Conservation (phyloP, 2,113 vertebrate species). For the Stercorarius parasiticus region DNA sequence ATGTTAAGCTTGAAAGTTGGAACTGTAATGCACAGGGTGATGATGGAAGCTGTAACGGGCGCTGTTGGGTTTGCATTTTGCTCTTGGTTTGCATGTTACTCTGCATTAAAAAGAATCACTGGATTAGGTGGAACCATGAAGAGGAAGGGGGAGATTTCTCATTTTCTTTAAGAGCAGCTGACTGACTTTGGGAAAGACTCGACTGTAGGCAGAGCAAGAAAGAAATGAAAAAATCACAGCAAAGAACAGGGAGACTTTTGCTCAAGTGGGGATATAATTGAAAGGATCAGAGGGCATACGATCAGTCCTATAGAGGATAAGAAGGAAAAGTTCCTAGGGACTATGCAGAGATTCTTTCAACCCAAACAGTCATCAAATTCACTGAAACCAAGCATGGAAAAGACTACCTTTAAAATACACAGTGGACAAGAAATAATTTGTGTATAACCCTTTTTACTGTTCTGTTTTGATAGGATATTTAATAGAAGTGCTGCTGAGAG, state of each 20-base stretch:
- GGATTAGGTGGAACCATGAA: background rate
- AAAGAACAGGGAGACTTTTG: background rate
- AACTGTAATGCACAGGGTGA: background rate
- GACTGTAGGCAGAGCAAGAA: background rate
- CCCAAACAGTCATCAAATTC: background rate
- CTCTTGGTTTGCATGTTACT: background rate
- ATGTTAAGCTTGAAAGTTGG: background rate
- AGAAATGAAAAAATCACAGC: background rate
- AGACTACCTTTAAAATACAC: background rate
- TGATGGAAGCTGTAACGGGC: background rate
- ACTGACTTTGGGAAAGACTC: background rate
- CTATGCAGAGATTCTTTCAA: background rate
- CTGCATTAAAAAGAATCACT: background rate
- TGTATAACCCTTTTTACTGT: background rate
- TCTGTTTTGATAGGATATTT: background rate
- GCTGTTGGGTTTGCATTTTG: background rate
- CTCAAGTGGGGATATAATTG: background rate
- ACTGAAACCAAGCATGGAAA: background rate
- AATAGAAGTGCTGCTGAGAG: background rate
- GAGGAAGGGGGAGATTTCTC: background rate
- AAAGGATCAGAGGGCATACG: background rate
- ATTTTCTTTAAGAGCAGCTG: background rate
- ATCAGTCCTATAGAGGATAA: background rate
- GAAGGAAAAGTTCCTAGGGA: background rate
- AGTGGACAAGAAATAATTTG: background rate